A percentile compares a stretch with the other conserved stretches of the same genome.
Evolutionary conservation across 2,888 invertebrate species (phyloP).

Genomic region (Spodoptera littoralis): DNA sequence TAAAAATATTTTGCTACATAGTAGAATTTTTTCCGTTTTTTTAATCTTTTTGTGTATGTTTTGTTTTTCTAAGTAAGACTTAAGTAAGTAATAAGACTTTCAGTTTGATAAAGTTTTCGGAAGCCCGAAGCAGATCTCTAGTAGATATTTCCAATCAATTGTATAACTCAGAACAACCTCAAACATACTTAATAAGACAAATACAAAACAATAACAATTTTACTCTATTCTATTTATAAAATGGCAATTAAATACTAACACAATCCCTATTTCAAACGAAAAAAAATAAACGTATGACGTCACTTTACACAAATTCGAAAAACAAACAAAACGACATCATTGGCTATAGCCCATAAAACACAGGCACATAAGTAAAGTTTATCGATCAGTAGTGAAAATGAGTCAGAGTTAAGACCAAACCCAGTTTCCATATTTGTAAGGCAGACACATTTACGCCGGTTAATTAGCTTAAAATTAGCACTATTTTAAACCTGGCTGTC

Average conservation of each 20-base stretch:
- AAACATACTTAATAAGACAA: too few relatives aligned
- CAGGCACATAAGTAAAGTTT: slow-evolving; percentile 31
- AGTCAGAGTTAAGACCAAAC: slow-evolving; percentile 69
- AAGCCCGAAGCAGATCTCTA: too few relatives aligned
- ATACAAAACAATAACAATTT: too few relatives aligned
- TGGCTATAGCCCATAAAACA: slow-evolving; percentile 18
- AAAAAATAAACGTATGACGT: slow-evolving; percentile 36
- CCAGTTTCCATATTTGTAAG: slow-evolving; percentile 56
- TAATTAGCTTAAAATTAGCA: slow-evolving; percentile 47
- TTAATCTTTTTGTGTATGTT: too few relatives aligned
- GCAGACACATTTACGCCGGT: slow-evolving; percentile 36
- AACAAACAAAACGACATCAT: slow-evolving; percentile 24
- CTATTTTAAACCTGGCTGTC: slow-evolving; percentile 47
- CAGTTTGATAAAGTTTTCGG: too few relatives aligned
- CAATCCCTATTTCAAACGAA: slow-evolving; percentile 16
- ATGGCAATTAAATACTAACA: slow-evolving; percentile 11
- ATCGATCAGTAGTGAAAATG: slow-evolving; percentile 69
- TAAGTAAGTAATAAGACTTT: too few relatives aligned
- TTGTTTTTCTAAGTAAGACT: too few relatives aligned
- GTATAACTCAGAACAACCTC: too few relatives aligned
- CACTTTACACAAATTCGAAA: slow-evolving; percentile 38
- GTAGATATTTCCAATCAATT: too few relatives aligned
- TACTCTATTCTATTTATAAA: neutral
- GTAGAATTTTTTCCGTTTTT: too few relatives aligned
- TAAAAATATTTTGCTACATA: too few relatives aligned